Evolutionary conservation across 2,113 vertebrate species (phyloP), one percentile per base, ranked within the genome.

Genomic region (Scopus umbretta): DNA sequence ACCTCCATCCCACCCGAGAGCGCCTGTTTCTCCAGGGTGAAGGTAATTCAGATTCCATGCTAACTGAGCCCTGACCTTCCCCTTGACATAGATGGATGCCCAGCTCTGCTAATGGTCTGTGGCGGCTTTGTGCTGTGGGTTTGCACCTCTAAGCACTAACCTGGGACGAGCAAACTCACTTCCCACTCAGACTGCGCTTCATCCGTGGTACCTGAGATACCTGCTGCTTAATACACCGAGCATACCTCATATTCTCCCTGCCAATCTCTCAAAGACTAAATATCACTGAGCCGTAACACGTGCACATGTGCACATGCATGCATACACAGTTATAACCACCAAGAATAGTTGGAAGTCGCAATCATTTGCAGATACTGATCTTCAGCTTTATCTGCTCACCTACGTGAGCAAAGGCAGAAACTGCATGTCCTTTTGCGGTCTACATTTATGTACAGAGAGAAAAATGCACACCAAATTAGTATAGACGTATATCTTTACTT

Each of bases 81-180:
- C 93, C 73, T 34, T 87, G 96, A 95, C 96, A 97, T 94, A 94
- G 96, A 96, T 65, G 92, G 96, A 97, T 97, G 86, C 95, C 76
- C 74, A 25, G 55, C 80, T 43, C 87, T 91, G 93, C 84, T 95
- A 93, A 97, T 96, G 94, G 92, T 4, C 94, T 82, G 96, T 96
- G 94, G 87, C 80, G 2, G 59, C 61, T 79, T 66, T 86, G 74
- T 63, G 94, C 90, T 49, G 63, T 0, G 5, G 55, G 5, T 78
- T 34, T 89, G 80, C 68, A 84, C 76, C 62, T 80, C 89, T n/a
- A 2, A 58, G 80, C 80, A 15, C 86, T 80, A 53, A 58, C 40
- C 62, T 61, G 86, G 94, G 86, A 76, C 1, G 5, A 71, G 55
- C 30, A 47, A 67, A 36, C 32, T 63, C 7, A 0, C 71, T 87